Base-by-base conservation (phyloP, 2,797 vertebrate species). In the Melanogrammus aeglefinus region DNA sequence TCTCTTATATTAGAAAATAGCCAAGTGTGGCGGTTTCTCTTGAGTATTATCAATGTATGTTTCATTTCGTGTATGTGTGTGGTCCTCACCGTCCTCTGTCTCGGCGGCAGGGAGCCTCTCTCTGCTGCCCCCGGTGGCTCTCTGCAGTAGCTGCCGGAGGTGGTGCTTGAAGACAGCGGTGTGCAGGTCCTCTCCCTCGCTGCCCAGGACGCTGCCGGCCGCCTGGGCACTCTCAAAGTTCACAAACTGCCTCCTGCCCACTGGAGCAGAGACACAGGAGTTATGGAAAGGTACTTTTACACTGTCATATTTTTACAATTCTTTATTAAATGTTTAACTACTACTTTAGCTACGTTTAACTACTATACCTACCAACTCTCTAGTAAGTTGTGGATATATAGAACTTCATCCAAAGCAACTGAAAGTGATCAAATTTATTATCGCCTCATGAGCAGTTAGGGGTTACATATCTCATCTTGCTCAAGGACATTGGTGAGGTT, bases 101-200 rank as follows among this genome's bases (percentile, higher is more conserved):
- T 75, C 74, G 1, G 13, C 18, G 38, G 24, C 24, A 4, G 75
- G 33, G 16, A 21, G 10, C 27, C 89, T 81, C 80, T 93, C 94
- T 84, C 83, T 89, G 0, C 88, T 78, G 70, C 92, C 88, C 0
- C 94, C 92, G 0, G 95, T 95, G 84, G 95, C 95, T 85, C 93
- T 95, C 27, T 95, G 93, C 77, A 99, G 95, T 82, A 99, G 93
- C 87, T 96, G 95, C 9, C 91, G 90, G 33, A 99, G 95, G 90
- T 99, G 97, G 76, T 99, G 97, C 73, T 99, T 99, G 93, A 99
- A 99, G 79, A 97, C 95, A 0, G 96, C 95, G 0, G 94, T 95
- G 83, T 96, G 93, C 6, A 99, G 92, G 77, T 97, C 97, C 77
- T 99, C 97, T 0, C 92, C 95, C 8, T 97, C 96, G 0, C 96